Evolutionary conservation across 2,113 vertebrate species (phyloP), one percentile per base, ranked within the genome.

Genomic region (Grus americana): DNA sequence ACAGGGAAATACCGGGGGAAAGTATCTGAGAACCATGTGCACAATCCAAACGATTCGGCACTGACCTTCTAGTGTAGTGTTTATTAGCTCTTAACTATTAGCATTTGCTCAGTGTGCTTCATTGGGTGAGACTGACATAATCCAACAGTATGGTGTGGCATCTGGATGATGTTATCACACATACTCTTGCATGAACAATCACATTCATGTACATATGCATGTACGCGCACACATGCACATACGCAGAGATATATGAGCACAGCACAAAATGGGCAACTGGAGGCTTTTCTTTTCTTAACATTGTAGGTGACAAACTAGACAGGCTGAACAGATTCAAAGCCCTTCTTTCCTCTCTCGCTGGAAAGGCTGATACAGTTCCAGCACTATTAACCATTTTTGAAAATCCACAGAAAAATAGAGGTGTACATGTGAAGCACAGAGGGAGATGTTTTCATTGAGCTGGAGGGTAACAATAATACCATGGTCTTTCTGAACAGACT

Each of bases 21-120:
- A 95, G 86, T 70, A 92, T 96, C 92, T 21, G 38, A 95, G 86
- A 92, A 93, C 86, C 94, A 95, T 85, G 86, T 92, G 92, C 83
- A 75, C 91, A 93, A 97, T 94, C 92, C 89, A 24, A 96, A 89
- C 17, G 29, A 97, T 96, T 95, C 95, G 82, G 91, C 70, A 40
- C 86, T 95, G 91, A 96, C 95, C 96, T 97, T 96, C 96, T 91
- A 93, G 91, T 73, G 92, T 92, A 95, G 96, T 95, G 97, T 95
- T 97, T 96, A 97, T 95, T 97, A 97, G 96, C 94, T 97, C 96
- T 95, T 96, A 97, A 97, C 95, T 96, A 96, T 97, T 95, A 97
- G 80, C 97, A 95, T 97, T 97, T 95, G 94, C 91, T 93, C 92
- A 75, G 89, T 87, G 94, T 92, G 89, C 92, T 97, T 97, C 86